These are phyloP conservation scores for Sapayoa aenigma DNA, from an alignment of 2,113 vertebrate species.

Conservation along the genomic window DNA sequence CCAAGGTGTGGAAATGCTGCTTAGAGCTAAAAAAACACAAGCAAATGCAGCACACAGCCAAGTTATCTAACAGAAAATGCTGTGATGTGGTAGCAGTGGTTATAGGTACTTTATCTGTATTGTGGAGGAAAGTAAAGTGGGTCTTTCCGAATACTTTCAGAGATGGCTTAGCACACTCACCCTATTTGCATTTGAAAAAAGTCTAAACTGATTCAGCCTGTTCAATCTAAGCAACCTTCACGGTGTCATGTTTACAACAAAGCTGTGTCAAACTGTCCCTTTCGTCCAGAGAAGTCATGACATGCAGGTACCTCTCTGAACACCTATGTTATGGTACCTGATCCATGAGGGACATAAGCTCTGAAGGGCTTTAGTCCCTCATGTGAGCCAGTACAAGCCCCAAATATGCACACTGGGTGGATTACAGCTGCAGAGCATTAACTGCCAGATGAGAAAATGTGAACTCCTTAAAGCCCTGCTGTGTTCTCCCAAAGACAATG, in stretches of 20 bases:
- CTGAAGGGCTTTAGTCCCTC: not conserved
- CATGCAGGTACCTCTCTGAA: not conserved
- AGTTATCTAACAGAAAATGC: not conserved
- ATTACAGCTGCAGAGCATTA: not conserved
- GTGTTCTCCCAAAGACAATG: not conserved
- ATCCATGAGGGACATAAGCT: not conserved
- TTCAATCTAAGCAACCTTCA: not conserved
- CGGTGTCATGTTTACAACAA: not conserved
- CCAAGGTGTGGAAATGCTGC: not conserved
- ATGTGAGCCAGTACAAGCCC: not conserved
- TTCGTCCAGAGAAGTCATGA: not conserved
- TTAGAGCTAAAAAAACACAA: not conserved
- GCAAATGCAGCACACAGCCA: not conserved
- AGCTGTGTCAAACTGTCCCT: not conserved
- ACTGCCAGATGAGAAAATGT: not conserved
- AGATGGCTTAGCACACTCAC: not conserved
- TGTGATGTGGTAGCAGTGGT: not conserved
- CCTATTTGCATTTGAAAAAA: not conserved
- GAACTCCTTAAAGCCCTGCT: not conserved
- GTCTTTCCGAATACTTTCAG: not conserved
- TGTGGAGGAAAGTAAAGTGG: not conserved
- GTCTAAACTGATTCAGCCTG: not conserved
- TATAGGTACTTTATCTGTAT: not conserved
- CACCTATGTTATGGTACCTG: not conserved
- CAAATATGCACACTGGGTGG: fast-evolving